Evolutionary conservation across 2,113 vertebrate genomes (phyloP).

Genomic region (Uria aalge): DNA sequence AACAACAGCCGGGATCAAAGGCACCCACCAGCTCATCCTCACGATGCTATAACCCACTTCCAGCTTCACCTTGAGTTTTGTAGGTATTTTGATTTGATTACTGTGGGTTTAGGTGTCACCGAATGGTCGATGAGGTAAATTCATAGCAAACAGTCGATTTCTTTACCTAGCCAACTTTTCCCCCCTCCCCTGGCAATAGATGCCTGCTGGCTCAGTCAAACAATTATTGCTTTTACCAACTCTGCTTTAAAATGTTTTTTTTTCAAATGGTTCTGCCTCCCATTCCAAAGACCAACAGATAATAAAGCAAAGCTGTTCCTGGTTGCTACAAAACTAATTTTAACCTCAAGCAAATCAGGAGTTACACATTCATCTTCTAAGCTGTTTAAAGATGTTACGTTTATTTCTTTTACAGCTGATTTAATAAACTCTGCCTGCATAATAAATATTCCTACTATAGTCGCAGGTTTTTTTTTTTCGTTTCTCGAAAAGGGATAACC

Average conservation of each 20-base stretch:
- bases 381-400: constrained; percentile 48
- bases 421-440: constrained; percentile 70
- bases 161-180: constrained; percentile 49
- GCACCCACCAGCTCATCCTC: not conserved
- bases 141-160: not conserved
- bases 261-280: constrained; percentile 30
- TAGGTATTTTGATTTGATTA: constrained; percentile 41
- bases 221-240: constrained; percentile 54
- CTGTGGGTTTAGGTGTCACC: constrained; percentile 8
- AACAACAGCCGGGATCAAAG: constrained; percentile 49
- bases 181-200: not conserved
- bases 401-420: constrained; percentile 63
- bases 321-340: constrained; percentile 57
- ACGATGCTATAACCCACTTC: not conserved
- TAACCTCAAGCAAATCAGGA: constrained; percentile 60
- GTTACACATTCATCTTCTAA: constrained; percentile 42
- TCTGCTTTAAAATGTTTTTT: constrained; percentile 61
- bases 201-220: constrained; percentile 44
- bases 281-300: constrained; percentile 44
- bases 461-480: constrained; percentile 37
- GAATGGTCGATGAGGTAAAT: not conserved
- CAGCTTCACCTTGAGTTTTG: constrained; percentile 19
- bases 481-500: constrained; percentile 23
- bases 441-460: constrained; percentile 54
- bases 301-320: constrained; percentile 34